Percentiles rank a stretch among this genome's conserved stretches.
Evolutionary conservation across 2,888 invertebrate genomes (phyloP).

Genomic region (Amphipyra tragopoginis): DNA sequence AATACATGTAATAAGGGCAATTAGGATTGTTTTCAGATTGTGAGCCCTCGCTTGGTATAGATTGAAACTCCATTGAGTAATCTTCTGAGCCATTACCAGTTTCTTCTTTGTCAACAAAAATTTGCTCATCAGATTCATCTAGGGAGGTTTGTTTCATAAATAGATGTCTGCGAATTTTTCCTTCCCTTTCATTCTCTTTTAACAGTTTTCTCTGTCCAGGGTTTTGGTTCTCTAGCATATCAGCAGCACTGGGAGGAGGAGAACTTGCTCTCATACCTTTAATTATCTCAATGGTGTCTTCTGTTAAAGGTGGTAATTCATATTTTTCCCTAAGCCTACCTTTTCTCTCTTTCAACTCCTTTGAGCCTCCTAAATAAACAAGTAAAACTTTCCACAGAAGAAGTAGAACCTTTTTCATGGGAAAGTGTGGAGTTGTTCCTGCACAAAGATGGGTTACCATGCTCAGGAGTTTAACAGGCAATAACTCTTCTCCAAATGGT

Average conservation of each 20-base stretch:
- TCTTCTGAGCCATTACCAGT: constrained; percentile 91
- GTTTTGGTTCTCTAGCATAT: constrained; percentile 96
- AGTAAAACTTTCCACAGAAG: constrained; percentile 98
- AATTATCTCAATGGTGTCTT: constrained; percentile 98
- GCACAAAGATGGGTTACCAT: constrained; percentile 99
- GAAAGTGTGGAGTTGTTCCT: constrained; percentile 98
- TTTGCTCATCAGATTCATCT: constrained; percentile 94
- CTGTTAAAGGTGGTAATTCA: constrained; percentile 94
- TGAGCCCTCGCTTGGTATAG: constrained; percentile 80
- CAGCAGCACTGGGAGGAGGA: constrained; percentile 97
- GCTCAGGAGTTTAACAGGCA: constrained; percentile 96
- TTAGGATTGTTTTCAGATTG: constrained; percentile 80
- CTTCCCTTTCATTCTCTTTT: constrained; percentile 90
- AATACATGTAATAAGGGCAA: constrained; percentile 83
- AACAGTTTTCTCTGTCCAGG: constrained; percentile 91
- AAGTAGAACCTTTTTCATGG: constrained; percentile 99
- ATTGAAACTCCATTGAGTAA: constrained; percentile 90
- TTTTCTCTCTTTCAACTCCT: constrained; percentile 94
- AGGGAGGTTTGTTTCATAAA: constrained; percentile 98
- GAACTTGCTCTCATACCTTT: constrained; percentile 98
- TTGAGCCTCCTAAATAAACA: constrained; percentile 97
- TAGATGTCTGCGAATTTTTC: constrained; percentile 93
- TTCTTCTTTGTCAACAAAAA: constrained; percentile 93
- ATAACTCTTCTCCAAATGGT: constrained; percentile 93
- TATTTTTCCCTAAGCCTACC: constrained; percentile 91